These are phyloP conservation scores for Acheta domesticus DNA, from an alignment of 2,888 invertebrate species.

Conservation along the genomic window DNA sequence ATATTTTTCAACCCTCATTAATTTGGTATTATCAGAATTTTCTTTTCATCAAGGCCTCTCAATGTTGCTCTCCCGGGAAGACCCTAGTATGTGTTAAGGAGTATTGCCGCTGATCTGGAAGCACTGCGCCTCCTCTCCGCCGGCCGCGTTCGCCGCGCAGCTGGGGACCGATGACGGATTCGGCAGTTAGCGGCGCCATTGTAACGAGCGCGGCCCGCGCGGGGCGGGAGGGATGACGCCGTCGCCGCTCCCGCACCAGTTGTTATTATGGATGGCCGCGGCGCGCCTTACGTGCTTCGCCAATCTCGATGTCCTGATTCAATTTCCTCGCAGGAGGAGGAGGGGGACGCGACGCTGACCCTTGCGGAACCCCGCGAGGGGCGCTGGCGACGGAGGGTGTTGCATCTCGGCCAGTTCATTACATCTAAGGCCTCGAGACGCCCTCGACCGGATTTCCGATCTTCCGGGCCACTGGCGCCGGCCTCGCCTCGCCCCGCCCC, in stretches of 20 bases:
- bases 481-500: too few species aligned
- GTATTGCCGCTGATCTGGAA: too few species aligned
- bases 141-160: too few species aligned
- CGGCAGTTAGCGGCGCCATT: neutral
- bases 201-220: neutral
- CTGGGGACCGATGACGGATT: neutral
- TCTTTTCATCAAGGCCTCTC: too few species aligned
- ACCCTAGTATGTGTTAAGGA: too few species aligned
- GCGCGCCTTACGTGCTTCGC: slow-evolving; percentile 18
- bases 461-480: neutral
- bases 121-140: too few species aligned
- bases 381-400: neutral
- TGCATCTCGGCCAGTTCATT: slow-evolving; percentile 18
- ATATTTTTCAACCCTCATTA: too few species aligned
- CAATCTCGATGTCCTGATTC: slow-evolving; percentile 18
- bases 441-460: slow-evolving; percentile 3
- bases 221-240: neutral
- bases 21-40: too few species aligned
- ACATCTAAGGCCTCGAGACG: slow-evolving; percentile 1
- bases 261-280: neutral
- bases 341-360: neutral
- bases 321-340: neutral
- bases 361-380: slow-evolving; percentile 4
- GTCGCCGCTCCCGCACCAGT: neutral
- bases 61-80: too few species aligned